phyloP scores from a whole-genome alignment of 2,797 vertebrate species.

The Ctenosaura bakeri region DNA sequence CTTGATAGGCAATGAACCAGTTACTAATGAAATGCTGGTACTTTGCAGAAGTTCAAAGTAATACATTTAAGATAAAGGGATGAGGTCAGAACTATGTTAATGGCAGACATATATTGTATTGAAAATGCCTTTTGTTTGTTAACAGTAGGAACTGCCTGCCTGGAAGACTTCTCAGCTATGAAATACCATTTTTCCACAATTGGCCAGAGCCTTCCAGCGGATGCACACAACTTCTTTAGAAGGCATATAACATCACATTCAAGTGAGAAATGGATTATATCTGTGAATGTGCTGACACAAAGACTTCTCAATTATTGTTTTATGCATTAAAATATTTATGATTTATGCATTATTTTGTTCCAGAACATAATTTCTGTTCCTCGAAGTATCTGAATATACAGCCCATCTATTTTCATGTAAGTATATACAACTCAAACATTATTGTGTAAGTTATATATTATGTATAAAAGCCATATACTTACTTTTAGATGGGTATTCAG shows the following conservation, averaged over 20 bases:
- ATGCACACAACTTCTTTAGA: neutral
- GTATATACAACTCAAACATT: too few relatives aligned
- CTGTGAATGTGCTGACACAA: too few relatives aligned
- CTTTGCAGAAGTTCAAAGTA: slow-evolving; percentile 55
- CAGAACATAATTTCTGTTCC: too few relatives aligned
- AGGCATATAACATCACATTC: neutral
- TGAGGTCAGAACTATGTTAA: slow-evolving; percentile 27
- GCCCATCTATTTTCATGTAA: neutral
- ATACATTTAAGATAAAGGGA: slow-evolving; percentile 12
- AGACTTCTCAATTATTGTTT: too few relatives aligned
- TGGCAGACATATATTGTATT: slow-evolving; percentile 43
- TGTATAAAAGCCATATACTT: neutral
- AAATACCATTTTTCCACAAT: neutral
- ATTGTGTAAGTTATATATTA: neutral
- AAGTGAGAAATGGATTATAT: neutral
- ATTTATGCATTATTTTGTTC: too few relatives aligned
- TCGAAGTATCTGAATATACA: too few relatives aligned
- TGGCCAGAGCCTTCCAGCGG: neutral
- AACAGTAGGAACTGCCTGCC: neutral
- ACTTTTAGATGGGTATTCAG: neutral
- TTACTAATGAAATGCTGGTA: slow-evolving; percentile 56
- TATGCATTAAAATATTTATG: too few relatives aligned
- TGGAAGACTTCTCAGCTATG: neutral
- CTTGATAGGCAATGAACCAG: slow-evolving; percentile 68
- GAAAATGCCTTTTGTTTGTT: neutral